Evolutionary conservation across 2,797 vertebrate genomes (phyloP), one percentile per base, ranked within the genome.

Genomic region (Thaleichthys pacificus): DNA sequence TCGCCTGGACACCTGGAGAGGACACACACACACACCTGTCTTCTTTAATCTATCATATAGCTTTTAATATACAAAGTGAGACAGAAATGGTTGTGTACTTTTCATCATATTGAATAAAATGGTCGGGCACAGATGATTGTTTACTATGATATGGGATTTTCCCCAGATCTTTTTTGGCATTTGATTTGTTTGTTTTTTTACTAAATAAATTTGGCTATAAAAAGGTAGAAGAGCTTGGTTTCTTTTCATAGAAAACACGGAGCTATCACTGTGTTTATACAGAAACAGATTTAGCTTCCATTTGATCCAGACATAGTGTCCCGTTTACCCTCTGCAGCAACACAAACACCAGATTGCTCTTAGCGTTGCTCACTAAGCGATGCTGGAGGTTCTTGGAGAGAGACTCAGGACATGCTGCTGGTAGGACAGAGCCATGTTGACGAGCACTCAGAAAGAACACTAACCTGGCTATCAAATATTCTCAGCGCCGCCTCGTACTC

Each of bases 401-500:
- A 61, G 30, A 24, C 60, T 66, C 28, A n/a, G 65, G 12, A 8
- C 1, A 65, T 4, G 56, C 15, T 62, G 47, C 42, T 4, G 51
- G 24, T 54, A 22, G 70, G 42, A 32, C 9, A 22, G 32, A 14
- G 15, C 4, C 51, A 56, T 22, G 66, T 63, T 0, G 68, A 83
- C 24, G 62, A 28, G 72, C 19, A 5, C 9, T 35, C 38, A 69
- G 11, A 28, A 42, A 42, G n/a, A 22, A 47, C 74, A 96, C 96
- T 92, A 77, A 99, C 97, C 49, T 97, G 92, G 21, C 85, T 71
- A 38, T 99, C 97, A 47, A 88, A 98, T 75, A 99, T 92, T 15
- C 94, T 90, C 89, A 99, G 78, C 3, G 97, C 96, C 0, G 93
- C 93, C 76, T 97, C 97, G 19, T 97, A 94, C 1, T 98, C 91